Percentiles rank a stretch among this genome's conserved stretches.
These are phyloP conservation scores for Peromyscus attwateri DNA, from an alignment of 2,797 vertebrate species.

Conservation along the genomic window DNA sequence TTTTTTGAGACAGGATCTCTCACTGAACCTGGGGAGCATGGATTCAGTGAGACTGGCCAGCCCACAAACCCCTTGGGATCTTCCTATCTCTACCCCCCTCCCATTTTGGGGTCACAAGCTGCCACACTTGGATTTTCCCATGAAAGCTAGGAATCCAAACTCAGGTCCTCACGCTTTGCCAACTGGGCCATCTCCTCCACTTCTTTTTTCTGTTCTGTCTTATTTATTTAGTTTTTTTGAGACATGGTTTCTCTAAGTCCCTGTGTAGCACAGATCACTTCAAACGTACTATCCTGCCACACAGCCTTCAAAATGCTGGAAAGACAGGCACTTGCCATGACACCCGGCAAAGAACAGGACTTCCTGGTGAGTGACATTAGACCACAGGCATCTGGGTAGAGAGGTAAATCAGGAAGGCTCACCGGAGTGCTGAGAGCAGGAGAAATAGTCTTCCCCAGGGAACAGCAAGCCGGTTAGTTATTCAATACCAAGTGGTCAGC, in stretches of 20 bases:
- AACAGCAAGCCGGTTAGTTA: not conserved
- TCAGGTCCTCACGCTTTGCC: not conserved
- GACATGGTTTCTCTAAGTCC: not conserved
- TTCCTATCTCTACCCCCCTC: not conserved
- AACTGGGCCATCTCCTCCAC: not conserved
- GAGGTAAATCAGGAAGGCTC: not conserved
- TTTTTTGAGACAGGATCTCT: not conserved
- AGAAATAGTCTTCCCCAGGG: not conserved
- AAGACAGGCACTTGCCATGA: no score
- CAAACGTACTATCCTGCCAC: not conserved
- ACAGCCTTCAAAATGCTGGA: not conserved
- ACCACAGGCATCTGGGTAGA: constrained; percentile 12
- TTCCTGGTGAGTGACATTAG: not conserved
- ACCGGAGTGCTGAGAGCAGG: not conserved
- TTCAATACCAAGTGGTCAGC: no score
- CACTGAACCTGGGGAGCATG: not conserved
- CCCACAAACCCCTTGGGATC: not conserved
- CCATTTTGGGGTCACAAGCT: not conserved
- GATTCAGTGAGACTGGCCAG: not conserved
- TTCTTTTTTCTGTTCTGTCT: not conserved
- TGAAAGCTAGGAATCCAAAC: not conserved
- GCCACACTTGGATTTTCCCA: not conserved
- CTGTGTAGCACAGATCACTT: not conserved
- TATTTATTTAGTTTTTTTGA: not conserved
- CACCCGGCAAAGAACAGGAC: not conserved